Evolutionary conservation across 2,113 vertebrate species (phyloP), one percentile per base, ranked within the genome.

Genomic region (Cinclus cinclus): DNA sequence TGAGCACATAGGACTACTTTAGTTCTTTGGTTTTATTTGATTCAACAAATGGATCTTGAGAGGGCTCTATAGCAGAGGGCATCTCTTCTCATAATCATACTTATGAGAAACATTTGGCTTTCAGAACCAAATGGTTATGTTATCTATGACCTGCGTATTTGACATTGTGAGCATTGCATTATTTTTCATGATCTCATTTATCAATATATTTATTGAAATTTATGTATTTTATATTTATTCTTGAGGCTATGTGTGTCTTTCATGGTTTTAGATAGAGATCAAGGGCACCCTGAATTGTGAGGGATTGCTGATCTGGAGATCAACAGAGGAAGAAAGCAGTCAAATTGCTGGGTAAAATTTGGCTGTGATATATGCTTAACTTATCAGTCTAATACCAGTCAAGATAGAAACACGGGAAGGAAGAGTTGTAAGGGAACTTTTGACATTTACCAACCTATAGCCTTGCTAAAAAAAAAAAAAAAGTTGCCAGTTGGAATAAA

Each of bases 401-500:
- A 80, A 83, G 75, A 68, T 11, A 85, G 49, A 92, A 79, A 84
- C 71, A 30, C 89, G 63, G 52, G 88, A 94, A 82, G 44, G 71
- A 77, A 64, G 62, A 77, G 18, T 65, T 87, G 31, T 62, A 37
- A 42, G 39, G 80, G 44, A 76, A 85, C 74, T 71, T 92, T 65
- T 91, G 77, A 86, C 77, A 62, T 85, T 95, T 95, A 27, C 71
- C 70, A 91, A 73, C 77, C 83, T 68, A 33, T 85, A 91, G 27
- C 37, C 39, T 91, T 2, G 0, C 71, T 92, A 58, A 93, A 74
- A 89, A 65, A 85, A 62, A 83, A 56, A 58, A 89, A 92, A 62
- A 56, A 65, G 39, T 89, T 95, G 82, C 90, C 64, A 89, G 35
- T 39, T 85, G 75, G 80, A 96, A 96, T 91, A 95, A 96, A 91